Base-by-base conservation (phyloP, 37 sponge, comb jelly and placozoan species). In the Aplysina aerophoba region DNA sequence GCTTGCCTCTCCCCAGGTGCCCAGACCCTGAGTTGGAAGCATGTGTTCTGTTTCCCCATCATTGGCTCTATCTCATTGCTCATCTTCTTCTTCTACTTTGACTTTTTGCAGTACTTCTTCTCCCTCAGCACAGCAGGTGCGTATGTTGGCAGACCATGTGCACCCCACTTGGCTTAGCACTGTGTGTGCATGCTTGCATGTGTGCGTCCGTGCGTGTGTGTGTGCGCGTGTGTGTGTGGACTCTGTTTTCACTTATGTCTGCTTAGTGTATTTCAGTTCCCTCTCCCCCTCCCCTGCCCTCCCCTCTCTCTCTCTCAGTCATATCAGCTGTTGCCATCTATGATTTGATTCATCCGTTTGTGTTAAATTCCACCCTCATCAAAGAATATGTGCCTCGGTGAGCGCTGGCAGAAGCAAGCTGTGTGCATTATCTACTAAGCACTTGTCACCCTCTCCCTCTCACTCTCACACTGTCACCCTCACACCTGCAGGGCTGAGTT, bases 41-140 rank as follows among this genome's bases (percentile, higher is more conserved):
- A 86, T 24, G 79, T 77, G 19, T 25, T 80, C 11, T 86, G 73
- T 80, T 73, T 89, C 31, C 93, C 93, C 16, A 30, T 89, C 59
- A 34, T 82, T 22, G 93, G 86, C 20, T 92, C 93, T 8, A 0
- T 83, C 31, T 83, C 81, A 41, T 74, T 92, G 11, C 67, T 92
- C 24, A 50, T 89, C 25, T 77, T 92, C 77, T 92, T 89, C 79
- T 92, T 88, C 67, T 83, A 84, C 79, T 92, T 92, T 65, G 90
- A 92, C 30, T 92, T 66, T 68, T 72, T 92, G 15, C 89, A 89
- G 73, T 89, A 68, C 66, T 41, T 92, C 40, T 92, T 88, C 83
- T 88, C 87, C 53, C 12, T 92, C 86, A 81, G 85, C 61, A 72
- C 67, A 73, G 40, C 88, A 81, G 85, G 92, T 88, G 21, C 15